A percentile compares a stretch with the other conserved stretches of the same genome.
Conservation (phyloP, 2,888 invertebrate genomes). For the Acanthosepion esculentum region DNA sequence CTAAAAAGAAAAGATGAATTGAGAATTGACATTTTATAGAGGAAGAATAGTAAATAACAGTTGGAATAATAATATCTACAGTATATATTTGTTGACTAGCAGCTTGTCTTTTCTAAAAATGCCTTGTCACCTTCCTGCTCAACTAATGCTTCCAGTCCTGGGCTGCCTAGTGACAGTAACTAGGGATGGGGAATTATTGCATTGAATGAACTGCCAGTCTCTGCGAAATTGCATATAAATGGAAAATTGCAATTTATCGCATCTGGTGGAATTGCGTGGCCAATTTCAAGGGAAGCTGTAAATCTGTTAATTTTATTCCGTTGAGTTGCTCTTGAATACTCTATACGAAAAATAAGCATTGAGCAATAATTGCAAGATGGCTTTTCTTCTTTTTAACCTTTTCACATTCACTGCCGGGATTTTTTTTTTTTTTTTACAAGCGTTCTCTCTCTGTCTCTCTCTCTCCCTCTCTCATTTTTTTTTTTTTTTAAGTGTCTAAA, state of each 20-base stretch:
- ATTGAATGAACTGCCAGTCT: background rate
- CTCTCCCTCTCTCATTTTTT: too few species aligned
- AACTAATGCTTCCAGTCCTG: background rate
- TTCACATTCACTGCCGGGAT: background rate
- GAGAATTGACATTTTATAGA: background rate
- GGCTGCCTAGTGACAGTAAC: background rate
- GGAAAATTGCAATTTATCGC: background rate
- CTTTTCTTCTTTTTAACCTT: background rate
- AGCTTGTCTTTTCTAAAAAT: background rate
- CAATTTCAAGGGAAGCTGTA: constrained; percentile 3
- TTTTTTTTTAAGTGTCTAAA: too few species aligned
- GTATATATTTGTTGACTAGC: background rate
- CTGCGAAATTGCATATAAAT: background rate
- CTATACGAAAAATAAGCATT: background rate
- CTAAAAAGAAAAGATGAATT: background rate
- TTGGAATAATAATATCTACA: background rate
- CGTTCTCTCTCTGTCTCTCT: too few species aligned
- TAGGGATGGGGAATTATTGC: background rate
- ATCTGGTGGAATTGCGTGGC: background rate
- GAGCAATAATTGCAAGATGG: background rate
- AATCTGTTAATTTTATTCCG: background rate
- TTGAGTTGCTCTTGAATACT: background rate
- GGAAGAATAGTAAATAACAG: background rate
- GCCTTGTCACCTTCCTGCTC: background rate
- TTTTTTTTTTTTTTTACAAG: too few species aligned